Evolutionary conservation across 2,888 invertebrate species (phyloP), one percentile per base, ranked within the genome.

Genomic region (Rhaphigaster nebulosa): DNA sequence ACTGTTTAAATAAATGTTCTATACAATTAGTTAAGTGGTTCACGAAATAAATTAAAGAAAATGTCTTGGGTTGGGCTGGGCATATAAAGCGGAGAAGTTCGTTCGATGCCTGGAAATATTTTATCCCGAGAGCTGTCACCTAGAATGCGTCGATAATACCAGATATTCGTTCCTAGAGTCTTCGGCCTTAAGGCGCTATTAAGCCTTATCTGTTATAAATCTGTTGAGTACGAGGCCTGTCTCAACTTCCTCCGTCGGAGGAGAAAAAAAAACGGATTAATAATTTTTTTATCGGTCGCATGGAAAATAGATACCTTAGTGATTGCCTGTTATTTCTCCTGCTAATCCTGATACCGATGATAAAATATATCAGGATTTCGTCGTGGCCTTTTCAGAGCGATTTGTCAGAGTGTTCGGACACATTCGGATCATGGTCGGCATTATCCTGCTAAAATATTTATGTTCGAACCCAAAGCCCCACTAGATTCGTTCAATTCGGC

Each of bases 121-220:
- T 76, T 38, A 38, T 76, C 8, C 70, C 5, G 70, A 76, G 38
- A 65, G n/a, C 65, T 29, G 60, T 60, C 60, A 8, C 10, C 1
- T 29, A 23, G 70, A 76, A 76, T 38, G 70, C 70, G 70, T 38
- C 70, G 70, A 76, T 76, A 38, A 76, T 38, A 34, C 34, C 20
- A 38, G 70, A 76, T 38, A 76, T 20, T 20, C 34, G 38, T 76
- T 38, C 38, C 70, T 65, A 65, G 65, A 29, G 70, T 70, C 70
- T 20, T 29, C 20, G 70, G 70, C 23, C 38, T 38, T 38, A 76
- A 38, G 70, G 20, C 18, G 70, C 70, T 76, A 76, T 76, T 76
- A 76, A 76, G 70, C 1, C 5, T 23, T 34, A 76, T 76, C 70
- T 76, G 70, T 38, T 76, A 76, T 76, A 76, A 76, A 76, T 76